Percentiles rank a stretch among this genome's conserved stretches.
Conservation (phyloP, 2,797 vertebrate genomes). For the Tokudaia tokunoshimensis region DNA sequence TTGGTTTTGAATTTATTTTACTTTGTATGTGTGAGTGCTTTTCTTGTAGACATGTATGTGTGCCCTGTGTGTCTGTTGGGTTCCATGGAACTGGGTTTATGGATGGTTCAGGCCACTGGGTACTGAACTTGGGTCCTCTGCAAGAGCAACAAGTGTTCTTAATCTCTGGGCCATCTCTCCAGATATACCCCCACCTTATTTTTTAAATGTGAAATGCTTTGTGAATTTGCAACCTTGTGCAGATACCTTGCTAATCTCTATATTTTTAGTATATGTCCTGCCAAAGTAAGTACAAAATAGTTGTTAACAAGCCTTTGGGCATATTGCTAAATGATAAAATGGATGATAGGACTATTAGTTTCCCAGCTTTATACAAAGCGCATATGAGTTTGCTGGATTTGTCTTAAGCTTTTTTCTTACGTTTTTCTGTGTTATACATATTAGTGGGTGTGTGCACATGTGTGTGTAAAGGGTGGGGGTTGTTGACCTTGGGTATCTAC, state of each 20-base stretch:
- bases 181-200: neutral
- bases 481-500: neutral
- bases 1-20: neutral
- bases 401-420: neutral
- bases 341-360: neutral
- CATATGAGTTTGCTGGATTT: neutral
- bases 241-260: neutral
- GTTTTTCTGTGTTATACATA: neutral
- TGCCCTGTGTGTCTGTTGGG: neutral
- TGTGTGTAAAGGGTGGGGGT: neutral
- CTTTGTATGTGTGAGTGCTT: neutral
- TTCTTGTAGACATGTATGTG: neutral
- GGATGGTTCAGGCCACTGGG: neutral
- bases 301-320: neutral
- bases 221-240: neutral
- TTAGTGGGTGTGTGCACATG: neutral
- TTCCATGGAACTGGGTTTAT: neutral
- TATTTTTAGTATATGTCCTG: neutral
- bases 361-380: neutral
- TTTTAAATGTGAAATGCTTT: neutral
- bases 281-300: neutral
- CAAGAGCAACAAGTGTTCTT: neutral
- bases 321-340: neutral
- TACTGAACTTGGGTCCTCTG: neutral
- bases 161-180: neutral